These are phyloP conservation scores for Thymelicus sylvestris DNA, from an alignment of 2,888 invertebrate genomes.

Conservation along the genomic window DNA sequence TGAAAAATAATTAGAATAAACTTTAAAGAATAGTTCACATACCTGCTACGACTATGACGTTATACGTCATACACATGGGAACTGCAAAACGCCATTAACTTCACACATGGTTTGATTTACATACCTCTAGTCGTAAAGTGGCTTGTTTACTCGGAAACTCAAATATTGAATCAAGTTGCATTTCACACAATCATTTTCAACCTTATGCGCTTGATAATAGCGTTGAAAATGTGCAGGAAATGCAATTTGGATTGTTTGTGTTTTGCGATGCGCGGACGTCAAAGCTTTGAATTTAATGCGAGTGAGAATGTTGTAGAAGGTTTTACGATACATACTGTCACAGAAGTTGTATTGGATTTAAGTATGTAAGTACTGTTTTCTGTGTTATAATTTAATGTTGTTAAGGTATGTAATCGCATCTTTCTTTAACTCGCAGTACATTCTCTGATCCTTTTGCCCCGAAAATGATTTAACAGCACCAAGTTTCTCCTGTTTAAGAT, in stretches of 20 bases:
- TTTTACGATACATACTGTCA: background rate
- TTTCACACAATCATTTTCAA: conserved; percentile 1
- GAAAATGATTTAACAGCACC: background rate
- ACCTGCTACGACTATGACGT: too few species aligned
- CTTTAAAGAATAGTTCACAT: too few species aligned
- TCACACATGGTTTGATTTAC: conserved; percentile 31
- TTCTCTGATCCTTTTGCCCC: too few species aligned
- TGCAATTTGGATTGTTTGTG: conserved; percentile 27
- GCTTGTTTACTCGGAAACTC: conserved; percentile 31
- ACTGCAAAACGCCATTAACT: background rate
- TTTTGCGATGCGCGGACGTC: conserved; percentile 20
- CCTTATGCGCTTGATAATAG: conserved; percentile 11
- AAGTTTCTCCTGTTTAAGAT: too few species aligned
- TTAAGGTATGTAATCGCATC: too few species aligned
- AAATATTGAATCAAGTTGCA: conserved; percentile 24
- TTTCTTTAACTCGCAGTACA: too few species aligned
- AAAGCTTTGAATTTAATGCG: conserved; percentile 31
- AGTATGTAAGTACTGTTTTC: too few species aligned
- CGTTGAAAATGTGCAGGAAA: background rate
- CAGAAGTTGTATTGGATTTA: background rate
- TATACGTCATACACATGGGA: background rate
- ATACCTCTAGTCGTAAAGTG: conserved; percentile 33
- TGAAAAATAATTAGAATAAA: too few species aligned
- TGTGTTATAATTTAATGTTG: too few species aligned
- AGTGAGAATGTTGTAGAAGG: conserved; percentile 15